Conservation (phyloP, 2,888 invertebrate genomes). For the Orchesellides sinensis region DNA sequence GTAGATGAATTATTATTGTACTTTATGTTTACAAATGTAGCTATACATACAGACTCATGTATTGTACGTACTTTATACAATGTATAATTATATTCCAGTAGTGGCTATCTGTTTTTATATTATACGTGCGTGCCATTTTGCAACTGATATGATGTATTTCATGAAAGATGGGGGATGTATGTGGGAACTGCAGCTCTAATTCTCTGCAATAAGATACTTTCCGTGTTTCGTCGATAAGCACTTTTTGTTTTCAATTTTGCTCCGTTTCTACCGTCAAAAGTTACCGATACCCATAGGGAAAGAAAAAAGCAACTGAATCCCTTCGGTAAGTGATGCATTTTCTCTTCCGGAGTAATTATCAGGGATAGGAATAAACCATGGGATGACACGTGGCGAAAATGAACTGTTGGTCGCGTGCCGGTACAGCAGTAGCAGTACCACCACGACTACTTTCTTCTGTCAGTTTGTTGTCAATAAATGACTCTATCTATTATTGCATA, state of each 20-base stretch:
- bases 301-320: constrained; percentile 49
- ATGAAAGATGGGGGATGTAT: constrained; percentile 27
- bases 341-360: constrained; percentile 71
- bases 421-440: background rate
- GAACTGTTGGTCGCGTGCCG: constrained; percentile 72
- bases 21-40: constrained; percentile 38
- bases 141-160: constrained; percentile 4
- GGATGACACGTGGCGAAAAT: constrained; percentile 71
- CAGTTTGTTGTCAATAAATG: constrained; percentile 20
- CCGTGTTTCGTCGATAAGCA: constrained; percentile 19
- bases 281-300: constrained; percentile 21
- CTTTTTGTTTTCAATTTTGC: constrained; percentile 28
- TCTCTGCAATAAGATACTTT: constrained; percentile 25
- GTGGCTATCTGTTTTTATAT: background rate
- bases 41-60: no score
- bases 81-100: background rate
- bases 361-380: constrained; percentile 69
- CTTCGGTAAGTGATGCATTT: constrained; percentile 59
- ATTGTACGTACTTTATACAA: no score
- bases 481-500: background rate
- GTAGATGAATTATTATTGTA: constrained; percentile 58
- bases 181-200: constrained; percentile 48
- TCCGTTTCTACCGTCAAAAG: background rate
- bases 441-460: constrained; percentile 7
- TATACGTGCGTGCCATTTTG: background rate